These are phyloP conservation scores for Sinosuthora webbiana DNA, from an alignment of 2,113 vertebrate species.

Conservation along the genomic window DNA sequence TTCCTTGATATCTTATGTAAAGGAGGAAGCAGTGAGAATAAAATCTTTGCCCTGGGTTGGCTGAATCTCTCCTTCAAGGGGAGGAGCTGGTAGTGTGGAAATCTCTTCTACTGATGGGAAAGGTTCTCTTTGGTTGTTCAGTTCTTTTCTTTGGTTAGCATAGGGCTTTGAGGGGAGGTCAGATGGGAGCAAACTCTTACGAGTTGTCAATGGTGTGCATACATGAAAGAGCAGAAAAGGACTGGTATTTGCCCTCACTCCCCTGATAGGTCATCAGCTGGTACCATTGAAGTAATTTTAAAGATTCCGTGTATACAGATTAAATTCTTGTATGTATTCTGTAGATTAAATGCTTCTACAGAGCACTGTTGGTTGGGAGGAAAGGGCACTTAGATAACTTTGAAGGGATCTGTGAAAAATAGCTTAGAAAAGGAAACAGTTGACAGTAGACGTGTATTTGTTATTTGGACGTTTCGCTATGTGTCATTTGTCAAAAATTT, in stretches of 20 bases:
- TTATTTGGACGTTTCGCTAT: neutral
- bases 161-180: neutral
- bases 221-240: neutral
- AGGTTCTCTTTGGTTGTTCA: neutral
- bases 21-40: neutral
- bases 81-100: neutral
- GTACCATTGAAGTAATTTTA: neutral
- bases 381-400: neutral
- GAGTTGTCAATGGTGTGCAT: neutral
- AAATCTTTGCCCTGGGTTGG: neutral
- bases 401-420: neutral
- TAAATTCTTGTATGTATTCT: neutral
- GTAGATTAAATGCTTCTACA: neutral
- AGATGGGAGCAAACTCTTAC: neutral
- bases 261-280: neutral
- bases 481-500: neutral
- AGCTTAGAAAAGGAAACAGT: neutral
- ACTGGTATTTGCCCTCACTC: neutral
- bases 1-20: neutral
- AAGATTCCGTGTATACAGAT: neutral
- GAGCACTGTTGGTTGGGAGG: neutral
- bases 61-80: neutral
- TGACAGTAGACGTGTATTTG: neutral
- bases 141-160: neutral
- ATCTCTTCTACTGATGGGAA: neutral